Evolutionary conservation across 1,140 invertebrate genomes (phyloP).

Genomic region (Zelostemma sp.): DNA sequence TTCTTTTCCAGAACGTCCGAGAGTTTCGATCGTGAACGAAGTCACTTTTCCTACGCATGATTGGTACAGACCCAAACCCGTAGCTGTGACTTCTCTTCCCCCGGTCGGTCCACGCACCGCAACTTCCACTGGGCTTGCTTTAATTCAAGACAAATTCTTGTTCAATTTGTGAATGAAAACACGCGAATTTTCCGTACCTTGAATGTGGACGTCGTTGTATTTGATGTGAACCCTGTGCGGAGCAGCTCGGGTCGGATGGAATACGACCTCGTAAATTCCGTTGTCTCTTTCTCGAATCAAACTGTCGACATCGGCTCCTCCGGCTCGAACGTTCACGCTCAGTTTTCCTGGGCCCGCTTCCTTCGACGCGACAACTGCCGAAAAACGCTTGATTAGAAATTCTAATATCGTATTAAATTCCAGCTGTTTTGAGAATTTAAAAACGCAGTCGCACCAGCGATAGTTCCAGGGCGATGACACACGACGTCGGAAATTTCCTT

Average conservation of each 20-base stretch:
- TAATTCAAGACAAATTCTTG: too few species aligned
- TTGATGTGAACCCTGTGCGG: slow-evolving; percentile 81
- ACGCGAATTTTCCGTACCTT: slow-evolving; percentile 57
- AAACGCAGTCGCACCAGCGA: slow-evolving; percentile 72
- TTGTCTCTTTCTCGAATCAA: slow-evolving; percentile 80
- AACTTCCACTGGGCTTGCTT: slow-evolving; percentile 92
- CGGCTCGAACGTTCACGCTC: slow-evolving; percentile 82
- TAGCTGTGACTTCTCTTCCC: slow-evolving; percentile 84
- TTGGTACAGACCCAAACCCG: slow-evolving; percentile 86
- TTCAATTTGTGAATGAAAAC: too few species aligned
- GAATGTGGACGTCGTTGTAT: slow-evolving; percentile 66
- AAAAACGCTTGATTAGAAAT: slow-evolving; percentile 1
- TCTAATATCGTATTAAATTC: slow-evolving; percentile 9
- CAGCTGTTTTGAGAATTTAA: not conserved
- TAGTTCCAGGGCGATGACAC: slow-evolving; percentile 85
- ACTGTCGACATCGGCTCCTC: slow-evolving; percentile 84
- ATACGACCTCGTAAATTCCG: slow-evolving; percentile 84
- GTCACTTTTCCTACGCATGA: slow-evolving; percentile 83
- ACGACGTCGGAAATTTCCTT: slow-evolving; percentile 83
- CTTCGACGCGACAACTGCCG: slow-evolving; percentile 75
- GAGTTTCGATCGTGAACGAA: slow-evolving; percentile 90
- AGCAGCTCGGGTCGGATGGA: slow-evolving; percentile 84
- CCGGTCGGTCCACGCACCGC: slow-evolving; percentile 97
- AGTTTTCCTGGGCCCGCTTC: slow-evolving; percentile 87
- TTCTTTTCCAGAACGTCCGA: slow-evolving; percentile 86